Conservation (phyloP, 2,113 vertebrate species). For the Xiphorhynchus elegans region DNA sequence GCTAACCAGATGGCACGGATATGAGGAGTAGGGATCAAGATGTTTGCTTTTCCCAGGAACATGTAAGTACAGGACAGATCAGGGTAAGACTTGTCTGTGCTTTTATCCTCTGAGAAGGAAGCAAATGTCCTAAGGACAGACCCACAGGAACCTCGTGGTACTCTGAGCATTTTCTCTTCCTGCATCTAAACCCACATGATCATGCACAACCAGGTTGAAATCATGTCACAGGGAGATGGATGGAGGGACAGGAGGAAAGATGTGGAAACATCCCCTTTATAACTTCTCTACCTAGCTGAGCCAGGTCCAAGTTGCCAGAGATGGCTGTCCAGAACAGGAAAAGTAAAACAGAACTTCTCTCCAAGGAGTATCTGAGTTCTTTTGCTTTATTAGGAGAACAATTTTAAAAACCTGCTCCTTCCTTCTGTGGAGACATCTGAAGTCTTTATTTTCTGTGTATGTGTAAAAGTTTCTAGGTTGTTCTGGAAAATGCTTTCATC, state of each 20-base stretch:
- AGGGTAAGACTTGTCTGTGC: neutral
- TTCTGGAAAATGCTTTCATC: neutral
- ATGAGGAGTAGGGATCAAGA: neutral
- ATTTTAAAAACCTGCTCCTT: neutral
- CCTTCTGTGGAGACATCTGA: neutral
- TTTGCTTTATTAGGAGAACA: neutral
- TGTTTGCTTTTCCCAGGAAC: neutral
- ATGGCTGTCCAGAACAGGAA: neutral
- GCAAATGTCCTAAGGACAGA: neutral
- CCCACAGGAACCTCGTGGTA: neutral
- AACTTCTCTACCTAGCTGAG: neutral
- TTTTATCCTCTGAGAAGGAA: neutral
- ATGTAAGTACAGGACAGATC: rapidly evolving
- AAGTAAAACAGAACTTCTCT: neutral
- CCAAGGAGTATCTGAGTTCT: neutral
- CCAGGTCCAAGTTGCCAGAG: neutral
- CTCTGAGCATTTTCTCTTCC: neutral
- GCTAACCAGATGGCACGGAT: neutral
- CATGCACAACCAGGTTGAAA: rapidly evolving
- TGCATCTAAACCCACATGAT: neutral
- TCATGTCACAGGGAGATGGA: rapidly evolving
- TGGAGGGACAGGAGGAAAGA: neutral
- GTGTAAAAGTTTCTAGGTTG: neutral
- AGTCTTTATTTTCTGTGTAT: neutral
- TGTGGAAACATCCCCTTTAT: neutral